Base-by-base conservation (phyloP, 2,888 invertebrate species). In the Eugnorisma glareosa region DNA sequence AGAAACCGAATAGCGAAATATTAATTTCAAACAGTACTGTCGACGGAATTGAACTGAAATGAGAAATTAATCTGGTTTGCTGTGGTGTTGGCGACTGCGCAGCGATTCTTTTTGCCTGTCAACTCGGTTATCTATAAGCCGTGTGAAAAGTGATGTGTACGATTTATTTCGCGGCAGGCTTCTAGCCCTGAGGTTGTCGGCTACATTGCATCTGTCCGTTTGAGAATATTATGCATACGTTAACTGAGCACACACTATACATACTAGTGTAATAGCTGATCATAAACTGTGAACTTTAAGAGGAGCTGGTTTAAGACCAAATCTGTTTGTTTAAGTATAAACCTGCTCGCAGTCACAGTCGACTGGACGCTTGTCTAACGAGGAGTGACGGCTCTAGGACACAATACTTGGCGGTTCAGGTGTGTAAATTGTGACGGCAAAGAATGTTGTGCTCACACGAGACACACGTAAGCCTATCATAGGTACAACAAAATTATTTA, bases 81-180 rank as follows among this genome's bases (percentile, higher is more conserved):
- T 78, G 83, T 85, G 87, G 89, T 81, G 89, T 89, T 87, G 86
- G 88, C 84, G 83, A 84, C 83, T 87, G 81, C 77, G 78, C 81
- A 81, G 76, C 78, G 82, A 80, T 85, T 85, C 77, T 90, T 90
- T 91, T 89, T 85, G 88, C 83, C 87, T 90, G 90, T 90, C 91
- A 91, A 84, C 83, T 88, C 76, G 84, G 86, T 86, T 86, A 85
- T 83, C 80, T 87, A 70, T 79, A 86, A 86, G 86, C 87, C 88
- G 77, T 73, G 79, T 90, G 89, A 85, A 75, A 86, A 79, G 79
- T 86, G 85, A 86, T 87, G 87, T 82, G 76, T 84, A 89, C 90
- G 82, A 94, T 93, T 94, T 92, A 92, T 92, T 91, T 93, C 93
- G 75, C 93, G 93, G 93, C 94, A 90, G 93, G 94, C 89, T 88